phyloP scores from a whole-genome alignment of 2,113 vertebrate species.

The Perca fluviatilis region DNA sequence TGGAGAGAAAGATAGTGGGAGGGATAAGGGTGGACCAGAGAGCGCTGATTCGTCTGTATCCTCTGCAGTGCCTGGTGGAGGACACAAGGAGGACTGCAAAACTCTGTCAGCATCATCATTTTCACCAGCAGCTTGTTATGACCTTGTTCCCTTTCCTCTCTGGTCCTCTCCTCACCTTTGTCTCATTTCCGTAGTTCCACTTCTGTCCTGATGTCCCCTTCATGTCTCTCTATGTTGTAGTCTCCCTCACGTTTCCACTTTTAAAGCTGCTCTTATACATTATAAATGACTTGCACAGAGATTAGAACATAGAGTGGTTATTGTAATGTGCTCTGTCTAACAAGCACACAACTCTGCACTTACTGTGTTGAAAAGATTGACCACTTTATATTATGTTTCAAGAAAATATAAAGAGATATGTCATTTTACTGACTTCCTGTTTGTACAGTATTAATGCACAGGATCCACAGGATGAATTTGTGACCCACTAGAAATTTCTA shows the following conservation, averaged over 20 bases:
- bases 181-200: conserved; percentile 3
- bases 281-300: neutral
- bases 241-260: neutral
- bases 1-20: conserved; percentile 45
- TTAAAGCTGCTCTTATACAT: neutral
- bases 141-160: conserved; percentile 51
- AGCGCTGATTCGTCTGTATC: conserved; percentile 68
- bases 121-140: conserved; percentile 18
- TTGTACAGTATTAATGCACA: neutral
- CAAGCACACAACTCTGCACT: neutral
- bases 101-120: conserved; percentile 42
- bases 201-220: conserved; percentile 23
- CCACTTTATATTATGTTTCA: neutral
- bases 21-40: conserved; percentile 42
- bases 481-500: conserved; percentile 44
- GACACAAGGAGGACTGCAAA: conserved; percentile 14
- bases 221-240: neutral
- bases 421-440: neutral
- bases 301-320: neutral
- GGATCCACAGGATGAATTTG: neutral
- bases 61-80: conserved; percentile 68
- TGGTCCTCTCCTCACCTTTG: conserved; percentile 9
- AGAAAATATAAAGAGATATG: neutral
- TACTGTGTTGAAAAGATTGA: neutral
- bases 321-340: neutral